A percentile compares a stretch with the other conserved stretches of the same genome.
These are phyloP conservation scores for Allobates femoralis DNA, from an alignment of 2,797 vertebrate genomes.

Conservation along the genomic window DNA sequence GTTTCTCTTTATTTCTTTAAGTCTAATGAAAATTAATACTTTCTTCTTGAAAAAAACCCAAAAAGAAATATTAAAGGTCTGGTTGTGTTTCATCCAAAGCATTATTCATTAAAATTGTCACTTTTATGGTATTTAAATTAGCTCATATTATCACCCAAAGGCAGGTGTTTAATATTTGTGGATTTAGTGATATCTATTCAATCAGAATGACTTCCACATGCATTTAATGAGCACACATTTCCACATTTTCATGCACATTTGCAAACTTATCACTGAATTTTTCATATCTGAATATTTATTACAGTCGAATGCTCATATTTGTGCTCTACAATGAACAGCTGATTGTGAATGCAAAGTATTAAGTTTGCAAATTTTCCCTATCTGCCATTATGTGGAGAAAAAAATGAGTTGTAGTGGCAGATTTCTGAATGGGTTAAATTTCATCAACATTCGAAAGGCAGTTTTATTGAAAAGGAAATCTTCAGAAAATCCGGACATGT, in stretches of 20 bases:
- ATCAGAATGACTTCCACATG: background rate
- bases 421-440: background rate
- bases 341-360: background rate
- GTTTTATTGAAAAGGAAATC: background rate
- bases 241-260: background rate
- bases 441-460: background rate
- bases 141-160: background rate
- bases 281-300: slow-evolving; percentile 17
- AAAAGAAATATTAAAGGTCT: background rate
- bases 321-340: background rate
- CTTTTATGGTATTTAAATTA: background rate
- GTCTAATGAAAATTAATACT: background rate
- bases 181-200: background rate
- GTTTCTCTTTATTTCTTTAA: background rate
- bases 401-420: background rate
- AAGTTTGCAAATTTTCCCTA: background rate
- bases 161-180: slow-evolving; percentile 15
- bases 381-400: background rate
- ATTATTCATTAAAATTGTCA: background rate
- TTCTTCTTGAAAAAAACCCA: background rate
- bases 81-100: background rate
- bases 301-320: background rate
- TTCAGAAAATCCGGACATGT: background rate
- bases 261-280: slow-evolving; percentile 7
- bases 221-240: background rate